Evolutionary conservation across 2,888 invertebrate genomes (phyloP), one percentile per base, ranked within the genome.

Genomic region (Glyphotaelius pellucidus): DNA sequence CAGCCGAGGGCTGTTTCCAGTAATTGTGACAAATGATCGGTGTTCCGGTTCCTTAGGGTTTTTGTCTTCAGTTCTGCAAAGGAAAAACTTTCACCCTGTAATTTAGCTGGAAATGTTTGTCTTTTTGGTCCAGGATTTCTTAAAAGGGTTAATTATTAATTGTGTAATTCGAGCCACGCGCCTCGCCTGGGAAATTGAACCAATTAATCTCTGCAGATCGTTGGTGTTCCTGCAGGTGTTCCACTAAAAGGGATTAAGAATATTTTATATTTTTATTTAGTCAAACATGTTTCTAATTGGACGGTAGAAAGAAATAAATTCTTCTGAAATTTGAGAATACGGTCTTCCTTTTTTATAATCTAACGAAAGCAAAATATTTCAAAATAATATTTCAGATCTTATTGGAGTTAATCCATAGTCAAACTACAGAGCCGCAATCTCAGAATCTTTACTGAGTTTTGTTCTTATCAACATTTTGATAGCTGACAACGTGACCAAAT

Each of bases 11-110:
- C 30, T n/a, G 86, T 38, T 86, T 86, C 30, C n/a, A 30, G 86
- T 86, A 86, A 86, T 86, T 86, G 86, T 42, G 86, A 86, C 38
- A 86, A 42, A 86, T 86, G 86, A 86, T 42, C 86, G n/a, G 38
- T 42, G 11, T 86, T 42, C 42, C 38, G 38, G 35, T 86, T 86
- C n/a, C 38, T 86, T 67, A 25, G 9, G 67, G 67, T 67, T 67
- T 67, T 67, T 67, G 67, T 86, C 83, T 83, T 86, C n/a, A 86
- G 30, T 47, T 86, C 30, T 42, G 42, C 30, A 25, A 35, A 32
- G 19, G 83, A 35, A 38, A 32, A 83, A 83, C 83, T 83, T 83
- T 83, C 83, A 35, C 81, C 81, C 32, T 25, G 25, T 67, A 67
- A 67, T 67, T 67, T n/a, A 25, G 25, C 25, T 9, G 67, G 67